Base-by-base conservation (phyloP, 2,797 vertebrate genomes). In the Pangasius mekongensis region DNA sequence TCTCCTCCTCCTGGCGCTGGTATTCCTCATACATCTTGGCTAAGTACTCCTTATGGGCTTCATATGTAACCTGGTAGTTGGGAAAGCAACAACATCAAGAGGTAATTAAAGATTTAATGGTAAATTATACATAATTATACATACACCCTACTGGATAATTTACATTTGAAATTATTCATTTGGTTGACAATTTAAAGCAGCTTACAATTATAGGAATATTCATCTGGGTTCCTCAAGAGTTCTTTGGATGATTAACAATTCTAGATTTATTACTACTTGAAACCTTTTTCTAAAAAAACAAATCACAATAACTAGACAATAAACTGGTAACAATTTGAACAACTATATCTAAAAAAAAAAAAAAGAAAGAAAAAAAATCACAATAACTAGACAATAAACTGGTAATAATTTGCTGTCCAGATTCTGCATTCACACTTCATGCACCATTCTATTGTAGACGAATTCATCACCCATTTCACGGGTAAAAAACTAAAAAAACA, bases 11-110 rank as follows among this genome's bases (percentile, higher is more conserved):
- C 93, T 99, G 98, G 33, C 98, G 97, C 93, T 99, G 99, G 94
- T 99, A 99, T 85, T 99, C 99, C 91, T 99, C 98, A 30, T 99
- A 99, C 99, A 99, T 99, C 95, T 99, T 99, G 80, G 99, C 99
- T 84, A 99, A 93, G 85, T 97, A 97, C 92, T 97, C 97, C 0
- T 96, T 96, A 94, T 97, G 97, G 91, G 97, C 97, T 91, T 97
- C 97, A 76, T 95, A 96, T 0, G 96, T 96, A 87, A 96, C 96
- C 96, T 96, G 77, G 52, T 74, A 84, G 56, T 83, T 49, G 27
- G n/a, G 62, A 84, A 43, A 27, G 16, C 24, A 43, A 43, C 78
- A 39, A 7, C 6, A 54, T 18, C 14, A 47, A n/a, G 33, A 7
- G 33, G n/a, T 56, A 60, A 20, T 60, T 81, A 60, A 11, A 22